Evolutionary conservation across 2,797 vertebrate species (phyloP).

Genomic region (Schizopygopsis malacanthus): DNA sequence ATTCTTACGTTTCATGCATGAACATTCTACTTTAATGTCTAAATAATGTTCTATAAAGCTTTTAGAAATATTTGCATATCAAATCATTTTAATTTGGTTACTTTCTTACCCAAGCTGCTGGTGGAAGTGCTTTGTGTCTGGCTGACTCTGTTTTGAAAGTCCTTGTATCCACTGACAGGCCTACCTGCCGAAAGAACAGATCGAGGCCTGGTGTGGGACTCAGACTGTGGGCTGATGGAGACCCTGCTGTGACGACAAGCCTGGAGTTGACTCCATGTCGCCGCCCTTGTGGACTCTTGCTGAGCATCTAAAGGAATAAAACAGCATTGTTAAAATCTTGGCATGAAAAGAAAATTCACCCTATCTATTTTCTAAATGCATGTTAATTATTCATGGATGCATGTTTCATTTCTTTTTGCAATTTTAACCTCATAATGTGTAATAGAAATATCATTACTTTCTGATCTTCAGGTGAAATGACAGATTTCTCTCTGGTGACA

Average conservation of each 20-base stretch:
- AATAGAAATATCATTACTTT: background rate
- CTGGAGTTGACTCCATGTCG: constrained; percentile 38
- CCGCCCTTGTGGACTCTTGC: constrained; percentile 53
- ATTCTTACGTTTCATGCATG: background rate
- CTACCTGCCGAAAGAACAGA: constrained; percentile 25
- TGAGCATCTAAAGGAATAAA: constrained; percentile 55
- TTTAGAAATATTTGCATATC: background rate
- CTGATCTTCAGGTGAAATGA: background rate
- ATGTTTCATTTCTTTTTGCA: background rate
- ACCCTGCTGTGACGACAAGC: constrained; percentile 7
- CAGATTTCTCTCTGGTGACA: background rate
- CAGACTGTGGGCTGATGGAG: constrained; percentile 35
- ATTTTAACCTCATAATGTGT: background rate
- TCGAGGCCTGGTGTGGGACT: constrained; percentile 50
- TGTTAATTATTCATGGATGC: background rate
- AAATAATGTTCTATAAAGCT: background rate
- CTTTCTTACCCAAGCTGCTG: constrained; percentile 40
- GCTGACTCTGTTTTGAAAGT: constrained; percentile 41
- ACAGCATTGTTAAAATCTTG: background rate
- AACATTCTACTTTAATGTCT: background rate
- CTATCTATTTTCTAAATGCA: background rate
- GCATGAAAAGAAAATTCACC: background rate
- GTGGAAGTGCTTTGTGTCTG: constrained; percentile 6
- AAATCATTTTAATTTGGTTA: background rate
- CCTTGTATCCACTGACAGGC: constrained; percentile 20